These are phyloP conservation scores for Orchestia grillus DNA, from an alignment of 1,140 invertebrate genomes.

Conservation along the genomic window DNA sequence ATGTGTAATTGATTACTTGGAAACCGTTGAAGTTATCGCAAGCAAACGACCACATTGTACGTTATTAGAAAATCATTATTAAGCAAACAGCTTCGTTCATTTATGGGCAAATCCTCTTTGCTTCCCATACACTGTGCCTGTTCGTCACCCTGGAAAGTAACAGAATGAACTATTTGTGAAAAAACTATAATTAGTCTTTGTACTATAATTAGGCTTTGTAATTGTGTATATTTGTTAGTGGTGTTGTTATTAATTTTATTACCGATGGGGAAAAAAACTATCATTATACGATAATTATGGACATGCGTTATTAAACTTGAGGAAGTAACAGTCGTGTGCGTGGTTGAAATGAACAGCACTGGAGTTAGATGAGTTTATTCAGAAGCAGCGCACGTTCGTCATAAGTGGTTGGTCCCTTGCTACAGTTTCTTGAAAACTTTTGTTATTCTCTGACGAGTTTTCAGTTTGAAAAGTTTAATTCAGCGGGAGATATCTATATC, in stretches of 20 bases:
- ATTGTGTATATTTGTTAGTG: slow-evolving; percentile 1
- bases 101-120: background rate
- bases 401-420: background rate
- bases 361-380: background rate
- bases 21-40: background rate
- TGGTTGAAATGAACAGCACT: background rate
- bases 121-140: background rate
- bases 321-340: background rate
- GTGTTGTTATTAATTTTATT: slow-evolving; percentile 11
- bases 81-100: background rate
- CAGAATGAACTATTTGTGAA: background rate
- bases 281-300: background rate
- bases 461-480: too few relatives aligned
- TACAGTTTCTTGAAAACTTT: background rate
- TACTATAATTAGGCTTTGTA: background rate
- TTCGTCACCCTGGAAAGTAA: background rate
- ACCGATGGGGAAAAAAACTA: background rate
- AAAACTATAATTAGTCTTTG: too few relatives aligned
- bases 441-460: too few relatives aligned
- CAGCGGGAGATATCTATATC: too few relatives aligned
- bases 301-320: background rate
- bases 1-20: background rate
- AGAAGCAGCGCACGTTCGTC: background rate
- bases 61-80: background rate
- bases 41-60: background rate